Evolutionary conservation across 2,888 invertebrate genomes (phyloP).

Genomic region (Saturnia pavonia): DNA sequence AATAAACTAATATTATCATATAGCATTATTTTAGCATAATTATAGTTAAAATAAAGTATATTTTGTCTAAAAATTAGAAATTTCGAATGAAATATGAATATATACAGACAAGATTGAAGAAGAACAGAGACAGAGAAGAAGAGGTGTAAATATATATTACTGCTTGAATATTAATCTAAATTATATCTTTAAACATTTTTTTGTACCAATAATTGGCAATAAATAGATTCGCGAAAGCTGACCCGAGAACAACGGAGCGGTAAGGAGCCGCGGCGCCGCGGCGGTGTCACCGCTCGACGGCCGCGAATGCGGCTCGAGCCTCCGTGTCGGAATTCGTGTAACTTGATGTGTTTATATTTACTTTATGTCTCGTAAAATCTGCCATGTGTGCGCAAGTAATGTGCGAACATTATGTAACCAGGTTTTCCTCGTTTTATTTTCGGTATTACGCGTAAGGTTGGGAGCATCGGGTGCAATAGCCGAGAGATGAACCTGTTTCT

Average conservation of each 20-base stretch:
- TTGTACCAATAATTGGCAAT: neutral
- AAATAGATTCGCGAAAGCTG: constrained; percentile 2
- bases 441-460: neutral
- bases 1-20: no score
- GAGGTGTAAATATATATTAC: no score
- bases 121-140: no score
- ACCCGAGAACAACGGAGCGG: neutral
- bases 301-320: neutral
- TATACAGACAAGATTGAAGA: no score
- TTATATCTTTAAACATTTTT: neutral
- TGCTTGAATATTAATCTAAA: neutral
- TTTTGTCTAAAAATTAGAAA: no score
- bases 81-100: no score
- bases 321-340: constrained; percentile 17
- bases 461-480: neutral
- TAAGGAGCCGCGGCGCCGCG: no score
- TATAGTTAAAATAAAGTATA: no score
- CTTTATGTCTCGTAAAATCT: constrained; percentile 13
- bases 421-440: neutral
- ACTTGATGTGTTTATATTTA: constrained; percentile 17
- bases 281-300: constrained; percentile 4
- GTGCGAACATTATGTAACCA: constrained; percentile 6
- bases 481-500: neutral
- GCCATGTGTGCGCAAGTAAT: constrained; percentile 5
- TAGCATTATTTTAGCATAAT: no score